A percentile compares a stretch with the other conserved stretches of the same genome.
Evolutionary conservation across 2,888 invertebrate genomes (phyloP).

Genomic region (Tipula lateralis): DNA sequence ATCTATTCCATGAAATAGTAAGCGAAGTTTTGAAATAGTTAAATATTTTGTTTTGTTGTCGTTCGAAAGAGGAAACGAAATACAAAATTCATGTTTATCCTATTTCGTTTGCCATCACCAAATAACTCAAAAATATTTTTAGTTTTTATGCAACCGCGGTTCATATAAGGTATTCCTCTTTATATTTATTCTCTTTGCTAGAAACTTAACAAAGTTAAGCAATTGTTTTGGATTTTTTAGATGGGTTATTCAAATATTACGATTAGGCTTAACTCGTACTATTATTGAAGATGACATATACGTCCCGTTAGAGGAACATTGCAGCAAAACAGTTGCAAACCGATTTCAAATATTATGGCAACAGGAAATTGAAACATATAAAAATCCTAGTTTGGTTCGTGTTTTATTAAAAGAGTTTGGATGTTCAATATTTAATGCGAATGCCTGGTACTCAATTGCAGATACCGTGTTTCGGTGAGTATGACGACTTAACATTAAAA

Average conservation of each 20-base stretch:
- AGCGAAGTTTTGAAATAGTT: too few species aligned
- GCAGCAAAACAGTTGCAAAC: slow-evolving; percentile 51
- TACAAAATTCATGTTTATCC: too few species aligned
- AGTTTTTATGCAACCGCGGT: too few species aligned
- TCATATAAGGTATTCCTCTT: too few species aligned
- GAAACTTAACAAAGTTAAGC: too few species aligned
- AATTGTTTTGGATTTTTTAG: too few species aligned
- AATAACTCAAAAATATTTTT: too few species aligned
- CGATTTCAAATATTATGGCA: slow-evolving; percentile 49
- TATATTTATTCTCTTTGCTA: too few species aligned
- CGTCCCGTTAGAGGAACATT: slow-evolving; percentile 51
- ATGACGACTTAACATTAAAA: slow-evolving; percentile 35
- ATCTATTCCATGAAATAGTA: too few species aligned
- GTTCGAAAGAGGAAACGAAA: too few species aligned
- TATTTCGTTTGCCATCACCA: too few species aligned
- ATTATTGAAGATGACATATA: slow-evolving; percentile 55
- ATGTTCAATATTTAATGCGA: slow-evolving; percentile 43
- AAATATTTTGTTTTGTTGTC: too few species aligned
- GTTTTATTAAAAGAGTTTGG: slow-evolving; percentile 51
- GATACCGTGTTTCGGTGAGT: slow-evolving; percentile 45
- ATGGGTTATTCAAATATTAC: slow-evolving; percentile 52
- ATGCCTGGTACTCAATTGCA: slow-evolving; percentile 41
- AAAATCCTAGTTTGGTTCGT: slow-evolving; percentile 50
- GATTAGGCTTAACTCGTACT: slow-evolving; percentile 51
- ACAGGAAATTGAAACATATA: slow-evolving; percentile 42